Percentiles rank a stretch among this genome's conserved stretches.
Evolutionary conservation across 2,888 invertebrate genomes (phyloP).

Genomic region (Zelleria hepariella): DNA sequence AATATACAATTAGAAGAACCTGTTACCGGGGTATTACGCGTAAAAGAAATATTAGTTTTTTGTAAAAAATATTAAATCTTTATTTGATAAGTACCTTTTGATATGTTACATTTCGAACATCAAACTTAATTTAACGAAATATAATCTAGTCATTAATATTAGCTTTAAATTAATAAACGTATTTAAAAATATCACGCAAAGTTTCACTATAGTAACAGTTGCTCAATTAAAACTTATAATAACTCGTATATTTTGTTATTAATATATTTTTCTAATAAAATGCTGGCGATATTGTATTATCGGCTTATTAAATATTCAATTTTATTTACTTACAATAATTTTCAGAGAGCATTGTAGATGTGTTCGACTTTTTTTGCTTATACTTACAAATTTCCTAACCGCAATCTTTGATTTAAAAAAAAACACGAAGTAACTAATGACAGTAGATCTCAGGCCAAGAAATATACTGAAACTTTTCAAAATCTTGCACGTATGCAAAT

Average conservation of each 20-base stretch:
- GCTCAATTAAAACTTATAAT: not conserved
- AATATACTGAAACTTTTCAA: no score
- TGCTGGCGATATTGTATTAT: not conserved
- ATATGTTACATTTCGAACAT: not conserved
- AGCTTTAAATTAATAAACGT: not conserved
- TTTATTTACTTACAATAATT: not conserved
- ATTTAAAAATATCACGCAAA: not conserved
- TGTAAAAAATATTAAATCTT: conserved; percentile 1
- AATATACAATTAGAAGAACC: no score
- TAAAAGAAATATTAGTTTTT: not conserved
- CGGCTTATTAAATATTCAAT: not conserved
- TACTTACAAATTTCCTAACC: no score
- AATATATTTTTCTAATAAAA: not conserved
- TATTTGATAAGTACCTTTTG: conserved; percentile 1
- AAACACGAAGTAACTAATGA: no score
- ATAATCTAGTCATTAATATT: not conserved
- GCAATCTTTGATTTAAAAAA: no score
- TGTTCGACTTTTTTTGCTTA: no score
- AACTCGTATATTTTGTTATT: not conserved
- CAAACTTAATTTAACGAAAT: not conserved
- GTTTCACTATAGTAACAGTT: not conserved
- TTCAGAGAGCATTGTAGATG: no score
- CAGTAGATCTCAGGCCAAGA: no score
- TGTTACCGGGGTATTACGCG: no score
- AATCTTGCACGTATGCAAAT: no score